Evolutionary conservation across 1,140 invertebrate species (phyloP).

Genomic region (Mya arenaria): DNA sequence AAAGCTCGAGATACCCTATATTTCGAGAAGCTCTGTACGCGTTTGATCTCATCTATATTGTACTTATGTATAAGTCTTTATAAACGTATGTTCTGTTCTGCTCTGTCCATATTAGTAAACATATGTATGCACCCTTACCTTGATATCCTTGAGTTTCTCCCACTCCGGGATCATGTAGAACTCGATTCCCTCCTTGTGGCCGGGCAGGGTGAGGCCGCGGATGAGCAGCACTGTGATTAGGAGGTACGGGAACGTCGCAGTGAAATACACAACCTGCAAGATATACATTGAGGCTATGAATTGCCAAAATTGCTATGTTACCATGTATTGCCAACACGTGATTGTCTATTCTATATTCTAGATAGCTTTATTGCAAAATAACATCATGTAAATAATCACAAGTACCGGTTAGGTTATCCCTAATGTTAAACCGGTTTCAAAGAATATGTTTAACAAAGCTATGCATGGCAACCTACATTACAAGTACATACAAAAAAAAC

Average conservation of each 20-base stretch:
- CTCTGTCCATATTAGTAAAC: not conserved
- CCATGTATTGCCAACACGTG: no score
- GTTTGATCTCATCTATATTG: no score
- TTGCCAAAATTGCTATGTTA: no score
- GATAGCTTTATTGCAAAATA: no score
- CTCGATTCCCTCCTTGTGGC: constrained; percentile 86
- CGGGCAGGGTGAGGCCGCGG: constrained; percentile 85
- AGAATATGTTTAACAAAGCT: not conserved
- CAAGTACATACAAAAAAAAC: not conserved
- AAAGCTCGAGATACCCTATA: no score
- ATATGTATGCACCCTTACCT: constrained; percentile 62
- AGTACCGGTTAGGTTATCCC: no score
- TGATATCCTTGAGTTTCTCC: constrained; percentile 67
- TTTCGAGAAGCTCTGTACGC: no score
- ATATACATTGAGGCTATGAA: constrained; percentile 5
- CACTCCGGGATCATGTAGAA: constrained; percentile 87
- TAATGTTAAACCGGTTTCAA: not conserved
- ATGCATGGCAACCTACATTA: not conserved
- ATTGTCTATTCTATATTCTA: not conserved
- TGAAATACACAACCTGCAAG: constrained; percentile 81
- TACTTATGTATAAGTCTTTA: no score
- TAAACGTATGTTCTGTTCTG: not conserved
- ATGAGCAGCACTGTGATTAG: constrained; percentile 80
- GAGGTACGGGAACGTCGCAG: constrained; percentile 82
- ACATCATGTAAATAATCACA: no score